Evolutionary conservation across 2,113 vertebrate genomes (phyloP).

Genomic region (Mixornis gularis): DNA sequence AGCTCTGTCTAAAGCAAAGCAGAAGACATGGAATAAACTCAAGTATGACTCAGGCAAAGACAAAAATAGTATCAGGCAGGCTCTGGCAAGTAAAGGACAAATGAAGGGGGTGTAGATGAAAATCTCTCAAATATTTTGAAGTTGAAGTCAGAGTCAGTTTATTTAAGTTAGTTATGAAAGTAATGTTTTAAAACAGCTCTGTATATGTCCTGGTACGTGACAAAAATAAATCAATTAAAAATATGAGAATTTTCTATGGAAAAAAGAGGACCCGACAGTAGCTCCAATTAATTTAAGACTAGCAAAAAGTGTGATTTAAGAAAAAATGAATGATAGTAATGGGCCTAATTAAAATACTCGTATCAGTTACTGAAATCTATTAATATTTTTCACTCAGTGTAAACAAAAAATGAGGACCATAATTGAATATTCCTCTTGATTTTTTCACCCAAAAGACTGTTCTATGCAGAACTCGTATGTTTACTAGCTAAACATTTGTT

Average conservation of each 20-base stretch:
- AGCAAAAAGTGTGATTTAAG: neutral
- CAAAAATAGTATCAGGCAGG: slow-evolving; percentile 8
- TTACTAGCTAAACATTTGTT: neutral
- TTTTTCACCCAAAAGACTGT: neutral
- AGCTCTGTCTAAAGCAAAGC: neutral
- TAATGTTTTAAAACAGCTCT: neutral
- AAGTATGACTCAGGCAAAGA: slow-evolving; percentile 20
- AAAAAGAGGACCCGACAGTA: neutral
- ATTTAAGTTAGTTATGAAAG: neutral
- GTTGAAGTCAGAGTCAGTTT: neutral
- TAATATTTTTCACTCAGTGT: neutral
- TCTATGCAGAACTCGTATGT: neutral
- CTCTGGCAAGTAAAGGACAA: slow-evolving; percentile 5
- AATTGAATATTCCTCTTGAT: neutral
- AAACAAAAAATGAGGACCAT: neutral
- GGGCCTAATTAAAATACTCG: neutral
- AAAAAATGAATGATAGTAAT: neutral
- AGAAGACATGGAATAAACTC: neutral
- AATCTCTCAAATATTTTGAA: neutral
- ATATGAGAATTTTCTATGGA: neutral
- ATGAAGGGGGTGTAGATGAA: neutral
- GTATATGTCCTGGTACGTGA: neutral
- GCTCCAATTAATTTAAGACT: neutral
- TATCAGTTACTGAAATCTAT: neutral
- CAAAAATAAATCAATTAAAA: neutral